A percentile compares a stretch with the other conserved stretches of the same genome.
Evolutionary conservation across 2,797 vertebrate genomes (phyloP).

Genomic region (Fundulus diaphanus): DNA sequence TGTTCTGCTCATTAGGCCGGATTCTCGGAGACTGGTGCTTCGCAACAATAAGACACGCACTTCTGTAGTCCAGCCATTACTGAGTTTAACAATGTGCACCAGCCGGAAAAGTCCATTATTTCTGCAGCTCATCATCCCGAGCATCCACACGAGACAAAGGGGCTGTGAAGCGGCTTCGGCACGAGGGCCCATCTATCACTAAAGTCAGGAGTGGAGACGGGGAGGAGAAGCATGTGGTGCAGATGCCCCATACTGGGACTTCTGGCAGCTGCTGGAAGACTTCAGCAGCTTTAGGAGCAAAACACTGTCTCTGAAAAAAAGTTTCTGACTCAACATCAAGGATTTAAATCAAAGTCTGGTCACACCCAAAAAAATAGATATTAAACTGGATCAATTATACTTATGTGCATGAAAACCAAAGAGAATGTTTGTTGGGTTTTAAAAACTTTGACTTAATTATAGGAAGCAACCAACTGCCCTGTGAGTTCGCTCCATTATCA

Average conservation of each 20-base stretch:
- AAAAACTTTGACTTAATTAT: no score
- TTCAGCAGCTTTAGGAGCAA: neutral
- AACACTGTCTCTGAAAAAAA: neutral
- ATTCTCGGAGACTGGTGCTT: constrained; percentile 50
- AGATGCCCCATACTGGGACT: constrained; percentile 16
- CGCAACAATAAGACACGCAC: constrained; percentile 59
- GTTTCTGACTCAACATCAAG: neutral
- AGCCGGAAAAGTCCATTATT: constrained; percentile 78
- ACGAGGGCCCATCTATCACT: constrained; percentile 67
- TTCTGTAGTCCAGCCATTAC: constrained; percentile 67
- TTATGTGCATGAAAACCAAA: neutral
- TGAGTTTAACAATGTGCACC: constrained; percentile 72
- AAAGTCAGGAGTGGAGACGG: constrained; percentile 46
- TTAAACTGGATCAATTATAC: neutral
- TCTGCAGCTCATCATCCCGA: constrained; percentile 75
- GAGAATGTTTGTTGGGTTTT: no score
- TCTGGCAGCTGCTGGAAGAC: constrained; percentile 8
- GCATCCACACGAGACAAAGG: constrained; percentile 71
- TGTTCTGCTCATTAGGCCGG: constrained; percentile 66
- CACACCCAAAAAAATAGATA: neutral
- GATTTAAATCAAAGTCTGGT: neutral
- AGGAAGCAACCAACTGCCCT: neutral
- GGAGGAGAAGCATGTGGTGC: constrained; percentile 36
- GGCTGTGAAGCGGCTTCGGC: constrained; percentile 50
- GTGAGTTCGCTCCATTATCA: neutral